Percentiles rank a stretch among this genome's conserved stretches.
Conservation (phyloP, 2,888 invertebrate genomes). For the Hirtodrosophila histrioides region DNA sequence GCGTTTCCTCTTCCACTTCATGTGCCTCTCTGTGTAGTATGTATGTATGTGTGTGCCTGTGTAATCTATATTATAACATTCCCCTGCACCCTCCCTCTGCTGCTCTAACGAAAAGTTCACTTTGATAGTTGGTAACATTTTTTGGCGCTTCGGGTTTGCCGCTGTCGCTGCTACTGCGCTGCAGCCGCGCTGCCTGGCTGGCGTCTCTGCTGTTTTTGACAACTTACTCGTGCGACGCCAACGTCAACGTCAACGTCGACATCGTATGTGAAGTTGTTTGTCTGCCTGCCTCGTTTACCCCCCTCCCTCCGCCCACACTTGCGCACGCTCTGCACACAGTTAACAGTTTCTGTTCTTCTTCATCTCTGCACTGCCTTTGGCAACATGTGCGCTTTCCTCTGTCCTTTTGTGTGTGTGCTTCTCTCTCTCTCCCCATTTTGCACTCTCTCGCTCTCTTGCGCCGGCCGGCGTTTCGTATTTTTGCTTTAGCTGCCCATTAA, state of each 20-base stretch:
- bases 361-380: slow-evolving; percentile 53
- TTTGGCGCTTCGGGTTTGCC: slow-evolving; percentile 67
- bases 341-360: slow-evolving; percentile 25
- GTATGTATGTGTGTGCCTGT: slow-evolving; percentile 24
- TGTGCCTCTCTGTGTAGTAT: slow-evolving; percentile 4
- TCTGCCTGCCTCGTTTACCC: background rate
- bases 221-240: slow-evolving; percentile 63
- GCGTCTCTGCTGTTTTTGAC: slow-evolving; percentile 60
- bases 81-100: background rate
- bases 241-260: slow-evolving; percentile 15
- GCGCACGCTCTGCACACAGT: slow-evolving; percentile 4
- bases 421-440: background rate
- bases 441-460: background rate
- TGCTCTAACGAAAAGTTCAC: slow-evolving; percentile 59
- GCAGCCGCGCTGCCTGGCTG: slow-evolving; percentile 1
- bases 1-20: slow-evolving; percentile 26
- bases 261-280: slow-evolving; percentile 26
- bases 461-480: slow-evolving; percentile 22
- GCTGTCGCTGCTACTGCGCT: slow-evolving; percentile 34
- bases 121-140: slow-evolving; percentile 68
- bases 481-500: slow-evolving; percentile 23
- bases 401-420: slow-evolving; percentile 5
- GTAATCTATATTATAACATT: slow-evolving; percentile 67
- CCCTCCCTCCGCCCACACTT: background rate
- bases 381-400: slow-evolving; percentile 58